phyloP scores from a whole-genome alignment of 1,140 invertebrate species.

The Zophobas atratus region DNA sequence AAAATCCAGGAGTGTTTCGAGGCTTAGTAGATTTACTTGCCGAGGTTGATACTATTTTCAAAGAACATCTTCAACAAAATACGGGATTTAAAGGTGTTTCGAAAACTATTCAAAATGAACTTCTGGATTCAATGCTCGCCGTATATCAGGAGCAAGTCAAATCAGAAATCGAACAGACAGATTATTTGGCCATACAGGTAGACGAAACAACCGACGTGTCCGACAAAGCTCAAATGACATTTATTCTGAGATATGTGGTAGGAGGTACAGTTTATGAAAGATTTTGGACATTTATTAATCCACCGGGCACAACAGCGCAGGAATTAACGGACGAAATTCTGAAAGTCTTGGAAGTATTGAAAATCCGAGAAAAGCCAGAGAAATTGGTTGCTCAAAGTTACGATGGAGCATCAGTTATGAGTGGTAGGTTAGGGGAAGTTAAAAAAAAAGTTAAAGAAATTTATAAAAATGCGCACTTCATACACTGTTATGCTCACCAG shows the following conservation, averaged over 20 bases:
- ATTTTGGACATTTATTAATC: conserved; percentile 59
- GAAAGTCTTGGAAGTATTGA: conserved; percentile 54
- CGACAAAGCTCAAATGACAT: conserved; percentile 59
- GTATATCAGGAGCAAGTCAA: conserved; percentile 60
- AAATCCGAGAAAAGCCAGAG: conserved; percentile 57
- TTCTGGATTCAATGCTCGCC: conserved; percentile 67
- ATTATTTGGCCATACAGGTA: conserved; percentile 61
- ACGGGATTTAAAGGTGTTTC: conserved; percentile 62
- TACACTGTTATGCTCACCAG: conserved; percentile 15
- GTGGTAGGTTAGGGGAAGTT: conserved; percentile 58
- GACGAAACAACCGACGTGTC: conserved; percentile 64
- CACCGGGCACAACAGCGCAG: conserved; percentile 52
- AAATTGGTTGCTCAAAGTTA: conserved; percentile 66
- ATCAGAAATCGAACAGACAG: conserved; percentile 50
- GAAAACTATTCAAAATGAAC: conserved; percentile 63
- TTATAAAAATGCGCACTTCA: conserved; percentile 63
- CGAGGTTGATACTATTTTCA: conserved; percentile 58
- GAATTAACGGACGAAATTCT: conserved; percentile 54
- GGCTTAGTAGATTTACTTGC: conserved; percentile 52
- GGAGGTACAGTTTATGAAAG: conserved; percentile 57
- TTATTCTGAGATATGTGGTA: conserved; percentile 62
- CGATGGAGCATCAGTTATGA: conserved; percentile 63
- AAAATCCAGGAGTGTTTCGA: conserved; percentile 49
- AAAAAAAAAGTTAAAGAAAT: conserved; percentile 60
- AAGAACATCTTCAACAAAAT: conserved; percentile 58